These are phyloP conservation scores for Hemistola chrysoprasaria DNA, from an alignment of 2,888 invertebrate species.

Conservation along the genomic window DNA sequence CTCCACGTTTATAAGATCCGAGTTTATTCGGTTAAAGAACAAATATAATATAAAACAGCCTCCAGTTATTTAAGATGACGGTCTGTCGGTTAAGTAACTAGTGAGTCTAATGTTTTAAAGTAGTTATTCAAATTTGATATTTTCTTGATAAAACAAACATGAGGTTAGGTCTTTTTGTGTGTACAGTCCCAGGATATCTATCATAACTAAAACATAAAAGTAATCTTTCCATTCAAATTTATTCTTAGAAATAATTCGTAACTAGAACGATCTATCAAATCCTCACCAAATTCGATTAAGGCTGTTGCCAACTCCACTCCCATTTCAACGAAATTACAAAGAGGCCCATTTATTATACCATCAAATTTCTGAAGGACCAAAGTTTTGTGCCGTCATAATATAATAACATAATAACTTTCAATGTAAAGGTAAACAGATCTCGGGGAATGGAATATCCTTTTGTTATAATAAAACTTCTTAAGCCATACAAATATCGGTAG, in stretches of 20 bases:
- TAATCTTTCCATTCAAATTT: slow-evolving; percentile 7
- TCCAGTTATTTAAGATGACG: too few species aligned
- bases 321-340: slow-evolving; percentile 20
- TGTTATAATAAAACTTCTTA: slow-evolving; percentile 47
- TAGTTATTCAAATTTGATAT: too few species aligned
- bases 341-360: slow-evolving; percentile 20
- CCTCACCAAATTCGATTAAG: slow-evolving; percentile 19
- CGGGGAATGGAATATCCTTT: slow-evolving; percentile 29
- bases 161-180: too few species aligned
- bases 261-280: slow-evolving; percentile 15
- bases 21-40: too few species aligned
- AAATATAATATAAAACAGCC: too few species aligned
- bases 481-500: slow-evolving; percentile 37
- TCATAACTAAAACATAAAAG: neutral
- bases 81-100: too few species aligned
- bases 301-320: slow-evolving; percentile 14
- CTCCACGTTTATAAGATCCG: too few species aligned
- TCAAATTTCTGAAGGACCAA: slow-evolving; percentile 19
- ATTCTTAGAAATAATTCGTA: slow-evolving; percentile 5
- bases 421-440: slow-evolving; percentile 21
- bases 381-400: slow-evolving; percentile 21
- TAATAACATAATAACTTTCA: slow-evolving; percentile 14
- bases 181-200: too few species aligned
- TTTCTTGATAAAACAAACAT: too few species aligned
- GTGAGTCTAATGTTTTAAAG: too few species aligned